Evolutionary conservation across 2,888 invertebrate species (phyloP).

Genomic region (Polia nebulosa): DNA sequence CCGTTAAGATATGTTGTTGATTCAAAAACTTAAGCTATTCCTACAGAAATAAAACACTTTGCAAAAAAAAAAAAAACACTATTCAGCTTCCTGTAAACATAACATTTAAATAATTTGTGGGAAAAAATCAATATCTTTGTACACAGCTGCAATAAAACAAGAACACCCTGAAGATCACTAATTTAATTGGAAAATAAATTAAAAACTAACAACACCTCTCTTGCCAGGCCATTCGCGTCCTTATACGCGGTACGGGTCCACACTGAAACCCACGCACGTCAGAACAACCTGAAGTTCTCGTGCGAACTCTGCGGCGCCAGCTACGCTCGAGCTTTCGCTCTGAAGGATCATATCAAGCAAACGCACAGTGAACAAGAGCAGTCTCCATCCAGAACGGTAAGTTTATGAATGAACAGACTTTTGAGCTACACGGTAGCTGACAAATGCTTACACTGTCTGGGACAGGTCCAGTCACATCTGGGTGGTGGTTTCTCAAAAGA

Average conservation of each 20-base stretch:
- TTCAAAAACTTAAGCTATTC: not conserved
- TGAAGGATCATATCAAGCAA: constrained; percentile 93
- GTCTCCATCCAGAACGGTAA: constrained; percentile 19
- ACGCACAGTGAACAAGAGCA: constrained; percentile 86
- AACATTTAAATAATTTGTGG: not conserved
- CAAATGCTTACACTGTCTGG: too few species aligned
- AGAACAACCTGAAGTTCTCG: constrained; percentile 93
- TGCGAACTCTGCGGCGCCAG: constrained; percentile 94
- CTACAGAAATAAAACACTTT: not conserved
- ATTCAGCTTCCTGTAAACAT: not conserved
- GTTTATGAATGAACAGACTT: not conserved
- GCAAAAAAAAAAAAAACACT: not conserved
- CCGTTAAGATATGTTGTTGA: not conserved
- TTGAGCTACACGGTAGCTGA: not conserved
- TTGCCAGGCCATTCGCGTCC: constrained; percentile 93
- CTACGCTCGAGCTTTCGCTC: constrained; percentile 94
- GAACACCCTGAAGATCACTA: not conserved
- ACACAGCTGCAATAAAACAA: not conserved
- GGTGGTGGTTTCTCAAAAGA: too few species aligned
- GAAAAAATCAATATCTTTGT: not conserved
- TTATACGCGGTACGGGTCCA: constrained; percentile 94
- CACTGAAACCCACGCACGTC: constrained; percentile 93
- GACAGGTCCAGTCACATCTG: too few species aligned
- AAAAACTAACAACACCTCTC: not conserved
- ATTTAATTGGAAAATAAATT: not conserved